Base-by-base conservation (phyloP, 2,113 vertebrate genomes). In the Haplotaxodon microlepis region DNA sequence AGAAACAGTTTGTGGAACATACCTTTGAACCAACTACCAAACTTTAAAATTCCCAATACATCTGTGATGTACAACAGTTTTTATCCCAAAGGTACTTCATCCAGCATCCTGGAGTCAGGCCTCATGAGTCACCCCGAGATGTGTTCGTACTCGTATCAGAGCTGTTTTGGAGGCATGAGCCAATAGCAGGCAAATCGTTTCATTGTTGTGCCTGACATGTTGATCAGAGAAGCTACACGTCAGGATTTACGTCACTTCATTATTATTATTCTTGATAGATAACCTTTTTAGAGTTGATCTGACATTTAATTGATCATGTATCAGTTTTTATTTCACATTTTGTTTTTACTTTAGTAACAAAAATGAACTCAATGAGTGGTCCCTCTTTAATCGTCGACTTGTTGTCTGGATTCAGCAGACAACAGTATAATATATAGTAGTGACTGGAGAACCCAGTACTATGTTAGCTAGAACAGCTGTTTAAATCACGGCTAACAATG, bases 341-440 rank as follows among this genome's bases (percentile, higher is more conserved):
- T 73, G 7, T 45, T 45, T 73, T 27, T 73, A 21, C 66, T 45
- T 73, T 73, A 71, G 66, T 71, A 16, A 71, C 21, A 73, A 73
- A 73, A 73, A 73, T 27, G 8, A 73, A 73, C n/a, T 73, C 34
- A 4, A 10, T 10, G 13, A 16, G 38, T 45, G 66, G 21, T 73
- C 38, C 38, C n/a, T 45, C 66, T 73, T 42, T 71, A 42, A 45
- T 42, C 3, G 2, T 14, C 0, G 2, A 24, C 38, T 71, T 71
- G n/a, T 16, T 42, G 5, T 42, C 66, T 42, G 38, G 38, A 42
- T 71, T 40, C 66, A 42, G 38, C 38, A 71, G 38, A 63, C 17
- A 63, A 11, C 59, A n/a, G 17, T n/a, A 36, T 63, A 12, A n/a
- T 7, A 19, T 14, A 71, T 71, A 42, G 5, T 16, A 24, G 13